Conservation (phyloP, 2,797 vertebrate genomes). For the Aselliscus stoliczkanus region DNA sequence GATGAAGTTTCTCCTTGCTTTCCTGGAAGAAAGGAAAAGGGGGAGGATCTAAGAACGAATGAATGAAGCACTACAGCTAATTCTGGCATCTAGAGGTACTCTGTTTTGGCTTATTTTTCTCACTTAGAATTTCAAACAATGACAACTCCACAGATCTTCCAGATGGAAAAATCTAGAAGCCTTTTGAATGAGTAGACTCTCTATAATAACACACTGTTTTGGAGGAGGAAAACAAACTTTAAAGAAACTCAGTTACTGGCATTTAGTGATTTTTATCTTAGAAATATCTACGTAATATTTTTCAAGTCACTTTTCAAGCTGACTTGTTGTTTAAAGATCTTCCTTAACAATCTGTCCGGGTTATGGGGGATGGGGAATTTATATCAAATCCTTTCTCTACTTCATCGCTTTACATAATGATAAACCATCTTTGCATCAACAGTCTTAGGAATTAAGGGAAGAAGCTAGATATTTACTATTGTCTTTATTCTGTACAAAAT, state of each 20-base stretch:
- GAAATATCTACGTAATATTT: neutral
- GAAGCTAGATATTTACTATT: neutral
- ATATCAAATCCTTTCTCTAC: neutral
- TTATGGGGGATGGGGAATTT: neutral
- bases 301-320: neutral
- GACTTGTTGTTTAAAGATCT: neutral
- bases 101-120: neutral
- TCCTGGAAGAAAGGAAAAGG: constrained; percentile 86
- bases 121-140: neutral
- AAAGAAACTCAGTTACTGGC: neutral
- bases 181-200: neutral
- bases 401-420: neutral
- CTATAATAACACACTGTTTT: neutral
- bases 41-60: constrained; percentile 80
- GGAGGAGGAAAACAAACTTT: neutral
- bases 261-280: neutral
- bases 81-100: neutral
- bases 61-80: constrained; percentile 69
- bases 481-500: neutral
- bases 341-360: neutral
- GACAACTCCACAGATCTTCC: neutral
- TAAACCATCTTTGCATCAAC: neutral
- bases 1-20: constrained; percentile 84
- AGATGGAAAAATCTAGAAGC: neutral
- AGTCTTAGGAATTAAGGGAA: neutral